Evolutionary conservation across 2,888 invertebrate genomes (phyloP).

Genomic region (Octodonta nipae): DNA sequence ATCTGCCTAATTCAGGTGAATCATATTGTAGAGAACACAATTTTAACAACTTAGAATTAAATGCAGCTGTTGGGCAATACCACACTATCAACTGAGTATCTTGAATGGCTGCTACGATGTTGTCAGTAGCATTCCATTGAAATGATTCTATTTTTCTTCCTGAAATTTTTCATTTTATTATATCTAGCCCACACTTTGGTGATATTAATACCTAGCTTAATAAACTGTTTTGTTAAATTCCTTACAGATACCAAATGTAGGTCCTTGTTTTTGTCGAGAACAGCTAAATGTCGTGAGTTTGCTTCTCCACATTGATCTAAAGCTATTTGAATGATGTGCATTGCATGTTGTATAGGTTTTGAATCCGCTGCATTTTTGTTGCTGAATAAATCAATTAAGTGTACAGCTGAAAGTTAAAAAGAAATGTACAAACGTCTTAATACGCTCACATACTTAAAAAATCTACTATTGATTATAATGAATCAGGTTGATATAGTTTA

Average conservation of each 20-base stretch:
- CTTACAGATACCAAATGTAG: slow-evolving; percentile 67
- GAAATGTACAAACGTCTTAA: too few species aligned
- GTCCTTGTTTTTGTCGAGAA: slow-evolving; percentile 82
- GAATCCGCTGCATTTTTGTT: slow-evolving; percentile 60
- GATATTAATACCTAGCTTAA: slow-evolving; percentile 55
- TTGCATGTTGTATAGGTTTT: slow-evolving; percentile 59
- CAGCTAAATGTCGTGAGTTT: slow-evolving; percentile 68
- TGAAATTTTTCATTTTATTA: too few species aligned
- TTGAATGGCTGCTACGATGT: slow-evolving; percentile 65
- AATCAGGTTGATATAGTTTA: neutral
- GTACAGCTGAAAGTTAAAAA: slow-evolving; percentile 49
- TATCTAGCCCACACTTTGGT: too few species aligned
- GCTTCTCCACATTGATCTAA: slow-evolving; percentile 73
- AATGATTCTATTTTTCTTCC: slow-evolving; percentile 44
- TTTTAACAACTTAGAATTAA: slow-evolving; percentile 56
- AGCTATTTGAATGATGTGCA: slow-evolving; percentile 67
- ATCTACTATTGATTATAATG: neutral
- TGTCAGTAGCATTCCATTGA: slow-evolving; percentile 63
- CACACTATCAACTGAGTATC: slow-evolving; percentile 69
- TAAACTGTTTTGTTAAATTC: slow-evolving; percentile 48
- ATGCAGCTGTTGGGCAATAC: slow-evolving; percentile 65
- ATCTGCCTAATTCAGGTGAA: slow-evolving; percentile 67
- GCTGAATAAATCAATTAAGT: slow-evolving; percentile 69
- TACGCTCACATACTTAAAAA: neutral
- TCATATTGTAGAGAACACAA: slow-evolving; percentile 44